phyloP scores from a whole-genome alignment of 2,888 invertebrate species.

The Ferdinandea cuprea region DNA sequence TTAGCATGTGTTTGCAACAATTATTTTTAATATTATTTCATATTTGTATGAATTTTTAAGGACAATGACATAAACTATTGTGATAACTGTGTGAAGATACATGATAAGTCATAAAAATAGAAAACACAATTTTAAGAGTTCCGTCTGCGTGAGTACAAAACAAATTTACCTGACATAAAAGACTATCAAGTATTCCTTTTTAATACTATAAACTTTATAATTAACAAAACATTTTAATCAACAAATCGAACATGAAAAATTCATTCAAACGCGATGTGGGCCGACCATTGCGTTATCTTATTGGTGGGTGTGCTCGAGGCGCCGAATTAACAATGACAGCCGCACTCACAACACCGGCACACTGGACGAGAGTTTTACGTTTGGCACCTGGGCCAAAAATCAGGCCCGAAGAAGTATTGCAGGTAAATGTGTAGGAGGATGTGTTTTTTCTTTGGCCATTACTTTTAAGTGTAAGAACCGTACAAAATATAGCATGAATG shows the following conservation, averaged over 20 bases:
- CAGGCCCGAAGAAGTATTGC: conserved; percentile 80
- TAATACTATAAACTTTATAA: background rate
- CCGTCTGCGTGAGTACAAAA: conserved; percentile 33
- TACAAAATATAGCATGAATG: too few species aligned
- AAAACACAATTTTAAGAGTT: conserved; percentile 6
- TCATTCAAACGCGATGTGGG: conserved; percentile 78
- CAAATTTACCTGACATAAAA: conserved; percentile 9
- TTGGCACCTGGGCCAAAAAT: conserved; percentile 81
- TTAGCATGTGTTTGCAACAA: conserved; percentile 20
- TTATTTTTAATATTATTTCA: too few species aligned
- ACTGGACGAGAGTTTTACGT: conserved; percentile 81
- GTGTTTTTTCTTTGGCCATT: background rate
- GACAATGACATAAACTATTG: background rate
- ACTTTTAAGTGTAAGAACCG: too few species aligned
- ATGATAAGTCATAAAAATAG: background rate
- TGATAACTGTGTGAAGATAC: too few species aligned
- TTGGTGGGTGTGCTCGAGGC: conserved; percentile 80
- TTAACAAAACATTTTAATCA: background rate
- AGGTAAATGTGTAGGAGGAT: conserved; percentile 78
- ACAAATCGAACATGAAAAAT: conserved; percentile 75
- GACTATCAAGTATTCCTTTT: conserved; percentile 6
- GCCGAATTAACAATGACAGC: conserved; percentile 78
- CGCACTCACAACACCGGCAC: conserved; percentile 80
- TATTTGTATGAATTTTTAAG: too few species aligned
- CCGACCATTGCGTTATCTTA: conserved; percentile 79